Evolutionary conservation across 1,140 invertebrate genomes (phyloP).

Genomic region (Acarapis woodi): DNA sequence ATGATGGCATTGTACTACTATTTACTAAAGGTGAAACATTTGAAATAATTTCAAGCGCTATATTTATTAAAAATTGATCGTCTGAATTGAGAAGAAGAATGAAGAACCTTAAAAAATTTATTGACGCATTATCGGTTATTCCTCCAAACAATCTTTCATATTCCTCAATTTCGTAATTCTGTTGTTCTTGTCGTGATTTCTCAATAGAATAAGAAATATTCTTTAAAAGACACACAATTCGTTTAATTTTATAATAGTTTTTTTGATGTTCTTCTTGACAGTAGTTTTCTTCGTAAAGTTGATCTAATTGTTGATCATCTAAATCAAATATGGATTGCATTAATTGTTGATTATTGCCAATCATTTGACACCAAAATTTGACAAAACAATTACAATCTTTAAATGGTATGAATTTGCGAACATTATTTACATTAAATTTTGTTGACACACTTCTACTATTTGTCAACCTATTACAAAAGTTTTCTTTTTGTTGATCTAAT

Average conservation of each 20-base stretch:
- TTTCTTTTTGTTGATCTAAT: background rate
- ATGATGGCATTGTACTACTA: too few relatives aligned
- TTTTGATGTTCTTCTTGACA: background rate
- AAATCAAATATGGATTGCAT: too few relatives aligned
- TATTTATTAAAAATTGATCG: slow-evolving; percentile 3
- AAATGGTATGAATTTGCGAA: too few relatives aligned
- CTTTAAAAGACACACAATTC: slow-evolving; percentile 4
- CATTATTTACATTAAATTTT: too few relatives aligned
- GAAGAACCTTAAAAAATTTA: slow-evolving; percentile 7
- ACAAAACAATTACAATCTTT: too few relatives aligned
- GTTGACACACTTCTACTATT: too few relatives aligned
- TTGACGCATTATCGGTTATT: background rate
- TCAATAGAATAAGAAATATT: slow-evolving; percentile 4
- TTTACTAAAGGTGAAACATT: slow-evolving; percentile 6
- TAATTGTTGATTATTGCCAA: too few relatives aligned
- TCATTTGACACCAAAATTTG: too few relatives aligned
- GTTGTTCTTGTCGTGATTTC: background rate
- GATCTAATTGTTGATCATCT: too few relatives aligned
- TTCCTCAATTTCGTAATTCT: background rate
- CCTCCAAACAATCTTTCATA: background rate
- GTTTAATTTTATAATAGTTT: slow-evolving; percentile 3
- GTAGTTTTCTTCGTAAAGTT: background rate
- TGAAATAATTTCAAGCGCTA: slow-evolving; percentile 9
- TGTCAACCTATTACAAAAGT: background rate
- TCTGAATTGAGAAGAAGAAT: slow-evolving; percentile 3